A percentile compares a stretch with the other conserved stretches of the same genome.
phyloP scores from a whole-genome alignment of 2,113 vertebrate species.

The Sylvietta virens region DNA sequence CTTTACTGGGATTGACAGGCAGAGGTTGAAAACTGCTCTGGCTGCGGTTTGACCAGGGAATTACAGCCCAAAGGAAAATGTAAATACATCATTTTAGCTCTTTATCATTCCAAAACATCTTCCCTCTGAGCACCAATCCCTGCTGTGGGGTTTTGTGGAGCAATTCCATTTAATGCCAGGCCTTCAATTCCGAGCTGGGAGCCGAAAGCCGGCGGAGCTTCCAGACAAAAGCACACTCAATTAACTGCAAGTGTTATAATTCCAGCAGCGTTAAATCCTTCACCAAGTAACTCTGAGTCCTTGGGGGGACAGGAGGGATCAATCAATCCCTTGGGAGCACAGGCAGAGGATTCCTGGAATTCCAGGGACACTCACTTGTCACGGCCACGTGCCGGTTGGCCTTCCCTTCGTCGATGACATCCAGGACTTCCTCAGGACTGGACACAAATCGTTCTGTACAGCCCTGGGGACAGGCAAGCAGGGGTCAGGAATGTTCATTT shows the following conservation, averaged over 20 bases:
- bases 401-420: slow-evolving; percentile 96
- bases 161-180: accelerated
- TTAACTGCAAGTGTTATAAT: accelerated
- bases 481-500: neutral
- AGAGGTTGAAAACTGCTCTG: neutral
- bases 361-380: slow-evolving; percentile 79
- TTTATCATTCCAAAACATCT: neutral
- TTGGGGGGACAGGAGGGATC: neutral
- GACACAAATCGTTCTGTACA: slow-evolving; percentile 97
- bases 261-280: neutral
- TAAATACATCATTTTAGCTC: accelerated
- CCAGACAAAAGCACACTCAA: accelerated
- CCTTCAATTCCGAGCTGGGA: neutral
- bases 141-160: neutral
- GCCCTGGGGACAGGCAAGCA: slow-evolving; percentile 71
- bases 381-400: slow-evolving; percentile 93
- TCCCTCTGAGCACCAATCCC: accelerated
- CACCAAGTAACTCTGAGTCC: accelerated
- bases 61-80: neutral
- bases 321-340: neutral
- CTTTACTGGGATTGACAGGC: neutral
- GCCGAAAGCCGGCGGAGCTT: neutral
- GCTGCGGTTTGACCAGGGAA: neutral
- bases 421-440: slow-evolving; percentile 95
- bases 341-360: neutral